Base-by-base conservation (phyloP, 2,113 vertebrate genomes). In the Tragelaphus scriptus region DNA sequence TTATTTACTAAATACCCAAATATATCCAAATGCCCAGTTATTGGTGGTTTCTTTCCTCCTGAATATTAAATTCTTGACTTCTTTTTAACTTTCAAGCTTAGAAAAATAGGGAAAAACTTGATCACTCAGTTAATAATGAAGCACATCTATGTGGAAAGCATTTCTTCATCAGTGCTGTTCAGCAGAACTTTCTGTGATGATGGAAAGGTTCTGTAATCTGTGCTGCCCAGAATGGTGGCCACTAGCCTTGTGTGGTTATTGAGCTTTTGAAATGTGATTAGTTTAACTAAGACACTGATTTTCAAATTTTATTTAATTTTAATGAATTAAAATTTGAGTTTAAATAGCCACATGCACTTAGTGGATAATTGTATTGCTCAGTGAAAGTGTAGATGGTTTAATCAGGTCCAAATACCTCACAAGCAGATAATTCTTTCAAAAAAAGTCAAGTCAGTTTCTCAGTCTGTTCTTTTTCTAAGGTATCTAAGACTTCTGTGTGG, bases 271-370 rank as follows among this genome's bases (percentile, higher is more conserved):
- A 89, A 86, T 91, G n/a, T 91, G 92, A 36, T 88, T 81, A 86
- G 71, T 85, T 91, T 65, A 95, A 94, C 77, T 85, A 77, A 80
- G 40, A 49, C 36, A 53, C 14, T 61, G 7, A 32, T 44, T 85
- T 92, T 96, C 58, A 55, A 53, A 59, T 93, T 90, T 89, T 55
- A 86, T 55, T 85, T 94, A 51, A 82, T 59, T 93, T 91, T 97
- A 84, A 85, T 1, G n/a, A 58, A 58, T 86, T 92, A 53, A 47
- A 82, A 85, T 91, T 82, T 84, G 26, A 63, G n/a, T 96, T 93
- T 90, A 82, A 91, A 87, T 44, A 61, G 36, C 36, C 51, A 88
- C 23, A 6, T 88, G 63, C 8, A 7, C 53, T 63, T 51, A 58
- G 75, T 81, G 65, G 53, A 53, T 61, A 47, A 32, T 65, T 13